Evolutionary conservation across 2,113 vertebrate species (phyloP), one percentile per base, ranked within the genome.

Genomic region (Noturus placidus): DNA sequence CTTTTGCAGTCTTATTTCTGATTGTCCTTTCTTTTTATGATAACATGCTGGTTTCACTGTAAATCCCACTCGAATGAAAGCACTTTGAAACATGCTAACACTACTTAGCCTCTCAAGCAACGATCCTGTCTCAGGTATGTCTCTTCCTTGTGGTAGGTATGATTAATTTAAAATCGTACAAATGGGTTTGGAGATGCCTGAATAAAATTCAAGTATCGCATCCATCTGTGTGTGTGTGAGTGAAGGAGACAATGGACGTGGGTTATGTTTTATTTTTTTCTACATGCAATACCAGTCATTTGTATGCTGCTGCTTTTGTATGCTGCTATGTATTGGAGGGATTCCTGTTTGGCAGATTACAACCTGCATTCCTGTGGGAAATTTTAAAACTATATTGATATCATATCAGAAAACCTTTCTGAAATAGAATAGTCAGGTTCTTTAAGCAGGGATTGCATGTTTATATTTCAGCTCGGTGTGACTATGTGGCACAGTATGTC

Each of bases 171-270:
- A 93, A 92, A 92, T 74, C 87, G 85, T 92, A 92, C 83, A 92
- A 88, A 91, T 89, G 91, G 92, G 85, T 93, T 87, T 90, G 89
- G 89, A 89, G 93, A 93, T 94, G 89, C 90, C 92, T 93, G 93
- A 95, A 95, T 95, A 95, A 95, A 95, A 92, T 93, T 95, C 93
- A 93, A 76, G 93, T 92, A 89, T 94, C 91, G 14, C 91, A 91
- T 50, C 86, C 91, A 91, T 50, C 86, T 52, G 22, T 10, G 25
- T 69, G 63, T 19, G 38, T 52, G 15, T 27, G 38, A 13, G 79
- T 17, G 30, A 30, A 38, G 9, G 20, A 35, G 35, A 38, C 20
- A 38, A 38, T 27, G 79, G 56, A 20, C 42, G 33, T 61, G 17
- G 56, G 52, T 20, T 86, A 4, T 72, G n/a, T 81, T n/a, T 27